A percentile compares a stretch with the other conserved stretches of the same genome.
Evolutionary conservation across 2,888 invertebrate genomes (phyloP).

Genomic region (Orthonevra nobilis): DNA sequence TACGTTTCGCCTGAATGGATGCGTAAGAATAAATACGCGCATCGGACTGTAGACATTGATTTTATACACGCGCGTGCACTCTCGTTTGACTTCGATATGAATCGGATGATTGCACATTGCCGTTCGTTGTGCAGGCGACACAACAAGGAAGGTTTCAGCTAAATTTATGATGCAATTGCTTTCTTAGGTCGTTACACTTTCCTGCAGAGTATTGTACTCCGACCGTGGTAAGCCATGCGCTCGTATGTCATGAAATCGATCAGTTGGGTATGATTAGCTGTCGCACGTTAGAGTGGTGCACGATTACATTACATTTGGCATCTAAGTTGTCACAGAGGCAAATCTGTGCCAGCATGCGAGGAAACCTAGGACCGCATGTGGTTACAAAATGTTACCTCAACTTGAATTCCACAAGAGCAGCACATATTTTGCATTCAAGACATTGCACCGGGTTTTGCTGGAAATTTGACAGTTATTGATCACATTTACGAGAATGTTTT

Average conservation of each 20-base stretch:
- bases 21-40: slow-evolving; percentile 51
- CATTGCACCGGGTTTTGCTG: no score
- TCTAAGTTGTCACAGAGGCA: no score
- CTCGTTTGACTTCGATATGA: slow-evolving; percentile 49
- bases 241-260: slow-evolving; percentile 39
- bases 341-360: not conserved
- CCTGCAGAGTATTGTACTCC: not conserved
- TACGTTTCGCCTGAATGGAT: slow-evolving; percentile 58
- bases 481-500: not conserved
- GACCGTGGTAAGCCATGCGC: not conserved
- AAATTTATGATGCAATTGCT: slow-evolving; percentile 45
- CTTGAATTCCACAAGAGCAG: not conserved
- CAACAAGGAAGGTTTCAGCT: slow-evolving; percentile 20
- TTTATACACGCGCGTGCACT: slow-evolving; percentile 32
- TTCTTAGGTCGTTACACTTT: slow-evolving; percentile 43
- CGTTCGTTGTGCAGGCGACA: slow-evolving; percentile 1
- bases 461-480: slow-evolving; percentile 3
- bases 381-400: not conserved
- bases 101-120: slow-evolving; percentile 55
- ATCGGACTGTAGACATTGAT: slow-evolving; percentile 46
- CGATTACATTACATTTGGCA: slow-evolving; percentile 18
- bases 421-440: no score
- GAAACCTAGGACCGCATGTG: slow-evolving; percentile 1
- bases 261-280: slow-evolving; percentile 40
- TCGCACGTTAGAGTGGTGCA: not conserved